Evolutionary conservation across 2,888 invertebrate genomes (phyloP).

Genomic region (Slavum lentiscoides): DNA sequence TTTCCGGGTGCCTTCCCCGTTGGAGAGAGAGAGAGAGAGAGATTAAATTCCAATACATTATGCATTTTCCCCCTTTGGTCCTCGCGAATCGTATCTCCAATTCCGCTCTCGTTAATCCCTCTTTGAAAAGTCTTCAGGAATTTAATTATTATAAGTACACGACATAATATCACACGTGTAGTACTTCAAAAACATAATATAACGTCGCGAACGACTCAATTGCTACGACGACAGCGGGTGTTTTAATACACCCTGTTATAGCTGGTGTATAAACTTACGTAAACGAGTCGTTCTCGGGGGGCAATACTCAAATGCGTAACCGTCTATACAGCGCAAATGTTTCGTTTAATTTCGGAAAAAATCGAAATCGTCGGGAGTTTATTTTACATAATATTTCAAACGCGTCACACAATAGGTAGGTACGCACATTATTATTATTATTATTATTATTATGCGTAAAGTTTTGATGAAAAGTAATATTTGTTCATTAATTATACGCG

Average conservation of each 20-base stretch:
- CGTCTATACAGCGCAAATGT: too few species aligned
- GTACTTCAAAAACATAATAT: neutral
- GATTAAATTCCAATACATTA: slow-evolving; percentile 45
- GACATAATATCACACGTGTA: neutral
- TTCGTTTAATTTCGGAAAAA: too few species aligned
- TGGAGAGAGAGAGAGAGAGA: slow-evolving; percentile 1
- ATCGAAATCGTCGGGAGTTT: neutral
- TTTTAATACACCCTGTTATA: neutral
- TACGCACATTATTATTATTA: neutral
- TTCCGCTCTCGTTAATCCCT: slow-evolving; percentile 11
- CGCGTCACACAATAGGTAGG: neutral
- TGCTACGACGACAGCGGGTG: neutral
- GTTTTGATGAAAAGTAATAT: slow-evolving; percentile 20
- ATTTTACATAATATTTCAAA: neutral
- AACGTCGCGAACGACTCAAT: slow-evolving; percentile 12
- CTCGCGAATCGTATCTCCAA: slow-evolving; percentile 1
- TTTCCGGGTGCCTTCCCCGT: neutral
- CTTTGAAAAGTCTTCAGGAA: slow-evolving; percentile 27
- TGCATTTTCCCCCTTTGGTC: neutral
- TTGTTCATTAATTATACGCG: neutral
- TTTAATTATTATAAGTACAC: slow-evolving; percentile 38
- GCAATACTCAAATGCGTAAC: too few species aligned
- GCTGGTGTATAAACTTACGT: too few species aligned
- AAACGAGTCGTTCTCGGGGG: too few species aligned
- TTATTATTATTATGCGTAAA: neutral